phyloP scores from a whole-genome alignment of 2,797 vertebrate species.

The Pelochelys cantorii region DNA sequence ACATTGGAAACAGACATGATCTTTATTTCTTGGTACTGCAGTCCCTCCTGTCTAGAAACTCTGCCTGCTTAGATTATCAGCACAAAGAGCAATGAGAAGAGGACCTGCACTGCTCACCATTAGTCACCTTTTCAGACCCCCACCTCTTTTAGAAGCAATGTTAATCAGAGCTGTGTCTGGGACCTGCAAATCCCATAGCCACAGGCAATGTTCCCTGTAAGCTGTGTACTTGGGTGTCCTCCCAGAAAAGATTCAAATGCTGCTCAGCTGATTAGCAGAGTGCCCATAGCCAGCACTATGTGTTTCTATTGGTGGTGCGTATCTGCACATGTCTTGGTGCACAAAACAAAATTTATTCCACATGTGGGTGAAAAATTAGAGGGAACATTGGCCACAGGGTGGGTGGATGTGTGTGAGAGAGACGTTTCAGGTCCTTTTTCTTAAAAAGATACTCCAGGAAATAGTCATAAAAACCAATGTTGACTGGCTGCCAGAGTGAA shows the following conservation, averaged over 20 bases:
- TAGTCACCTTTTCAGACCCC: neutral
- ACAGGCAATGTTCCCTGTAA: neutral
- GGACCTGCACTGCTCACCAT: neutral
- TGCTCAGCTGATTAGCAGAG: too few relatives aligned
- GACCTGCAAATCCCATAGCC: neutral
- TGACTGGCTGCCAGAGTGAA: neutral
- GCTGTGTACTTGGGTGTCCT: too few relatives aligned
- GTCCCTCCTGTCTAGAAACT: neutral
- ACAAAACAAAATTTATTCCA: too few relatives aligned
- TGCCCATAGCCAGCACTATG: too few relatives aligned
- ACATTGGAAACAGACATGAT: neutral
- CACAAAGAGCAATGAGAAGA: neutral
- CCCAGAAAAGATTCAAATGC: too few relatives aligned
- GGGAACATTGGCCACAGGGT: too few relatives aligned
- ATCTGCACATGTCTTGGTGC: too few relatives aligned
- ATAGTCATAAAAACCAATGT: neutral
- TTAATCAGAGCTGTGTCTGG: neutral
- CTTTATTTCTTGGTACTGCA: neutral
- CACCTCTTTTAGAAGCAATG: neutral
- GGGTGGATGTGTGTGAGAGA: too few relatives aligned
- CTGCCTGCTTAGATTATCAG: neutral
- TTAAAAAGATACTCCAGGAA: neutral
- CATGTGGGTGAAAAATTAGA: neutral
- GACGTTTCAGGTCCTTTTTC: neutral
- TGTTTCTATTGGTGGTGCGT: too few relatives aligned